Conservation (phyloP, 1,140 invertebrate genomes). For the Trichogramma pretiosum region DNA sequence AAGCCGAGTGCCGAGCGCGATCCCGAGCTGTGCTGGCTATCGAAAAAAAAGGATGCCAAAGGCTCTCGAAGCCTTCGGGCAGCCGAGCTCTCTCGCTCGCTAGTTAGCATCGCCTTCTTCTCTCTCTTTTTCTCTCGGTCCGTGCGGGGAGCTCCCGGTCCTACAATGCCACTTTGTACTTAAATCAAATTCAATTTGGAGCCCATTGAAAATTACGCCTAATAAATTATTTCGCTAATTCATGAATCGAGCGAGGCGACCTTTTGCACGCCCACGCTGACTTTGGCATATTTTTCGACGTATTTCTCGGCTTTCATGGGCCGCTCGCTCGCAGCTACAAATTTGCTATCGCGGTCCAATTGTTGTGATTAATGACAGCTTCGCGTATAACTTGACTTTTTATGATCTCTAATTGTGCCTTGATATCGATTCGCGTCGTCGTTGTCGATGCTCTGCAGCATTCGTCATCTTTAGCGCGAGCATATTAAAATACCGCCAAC, state of each 20-base stretch:
- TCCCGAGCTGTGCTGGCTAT: too few relatives aligned
- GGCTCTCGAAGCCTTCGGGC: background rate
- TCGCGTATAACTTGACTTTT: background rate
- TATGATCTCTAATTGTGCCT: background rate
- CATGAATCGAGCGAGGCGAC: conserved; percentile 42
- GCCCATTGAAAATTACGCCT: conserved; percentile 47
- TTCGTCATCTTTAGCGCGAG: too few relatives aligned
- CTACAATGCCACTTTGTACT: conserved; percentile 44
- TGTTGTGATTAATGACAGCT: conserved; percentile 20
- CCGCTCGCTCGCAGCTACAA: conserved; percentile 11
- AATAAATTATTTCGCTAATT: conserved; percentile 49
- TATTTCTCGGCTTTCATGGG: background rate
- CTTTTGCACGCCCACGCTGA: too few relatives aligned
- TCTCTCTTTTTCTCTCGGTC: conserved; percentile 31
- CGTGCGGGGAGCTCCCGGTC: conserved; percentile 19
- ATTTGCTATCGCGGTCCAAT: conserved; percentile 13
- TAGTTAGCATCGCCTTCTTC: background rate
- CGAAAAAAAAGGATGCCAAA: background rate
- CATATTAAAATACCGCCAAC: too few relatives aligned
- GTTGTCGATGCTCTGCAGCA: too few relatives aligned
- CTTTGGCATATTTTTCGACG: too few relatives aligned
- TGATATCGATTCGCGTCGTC: too few relatives aligned
- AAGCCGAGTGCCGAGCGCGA: conserved; percentile 2
- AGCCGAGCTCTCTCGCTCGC: background rate
- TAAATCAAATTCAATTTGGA: conserved; percentile 49